These are phyloP conservation scores for Trichonephila clavipes DNA, from an alignment of 1,140 invertebrate genomes.

Conservation along the genomic window DNA sequence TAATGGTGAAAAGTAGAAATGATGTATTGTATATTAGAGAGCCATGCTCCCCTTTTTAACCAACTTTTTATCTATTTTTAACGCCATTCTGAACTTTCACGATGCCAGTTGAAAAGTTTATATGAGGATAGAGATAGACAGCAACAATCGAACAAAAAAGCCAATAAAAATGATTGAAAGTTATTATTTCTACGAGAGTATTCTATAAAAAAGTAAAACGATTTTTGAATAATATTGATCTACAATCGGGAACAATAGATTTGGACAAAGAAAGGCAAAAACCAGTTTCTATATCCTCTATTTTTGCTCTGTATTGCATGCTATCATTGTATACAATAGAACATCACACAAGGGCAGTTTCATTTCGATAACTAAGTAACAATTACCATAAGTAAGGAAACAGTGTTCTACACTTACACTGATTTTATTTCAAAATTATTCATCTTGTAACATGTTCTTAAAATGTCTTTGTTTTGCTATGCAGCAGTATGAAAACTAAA, in stretches of 20 bases:
- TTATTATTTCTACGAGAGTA: neutral
- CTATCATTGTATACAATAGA: neutral
- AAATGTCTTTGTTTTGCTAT: too few species aligned
- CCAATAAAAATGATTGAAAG: constrained; percentile 28
- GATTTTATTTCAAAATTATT: neutral
- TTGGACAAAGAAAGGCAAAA: neutral
- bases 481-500: too few species aligned
- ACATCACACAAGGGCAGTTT: neutral
- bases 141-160: constrained; percentile 18
- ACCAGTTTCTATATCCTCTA: constrained; percentile 10
- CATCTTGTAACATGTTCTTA: neutral
- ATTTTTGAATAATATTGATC: constrained; percentile 39
- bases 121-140: neutral
- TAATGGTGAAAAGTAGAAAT: too few species aligned
- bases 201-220: neutral
- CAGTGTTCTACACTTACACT: too few species aligned
- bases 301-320: neutral
- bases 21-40: too few species aligned
- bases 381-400: neutral
- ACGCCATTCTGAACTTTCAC: neutral
- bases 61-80: neutral
- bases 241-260: constrained; percentile 15
- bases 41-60: neutral
- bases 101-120: neutral
- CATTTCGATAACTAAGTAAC: neutral